These are phyloP conservation scores for Drosophila tanythrix DNA, from an alignment of 2,888 invertebrate genomes.

Conservation along the genomic window DNA sequence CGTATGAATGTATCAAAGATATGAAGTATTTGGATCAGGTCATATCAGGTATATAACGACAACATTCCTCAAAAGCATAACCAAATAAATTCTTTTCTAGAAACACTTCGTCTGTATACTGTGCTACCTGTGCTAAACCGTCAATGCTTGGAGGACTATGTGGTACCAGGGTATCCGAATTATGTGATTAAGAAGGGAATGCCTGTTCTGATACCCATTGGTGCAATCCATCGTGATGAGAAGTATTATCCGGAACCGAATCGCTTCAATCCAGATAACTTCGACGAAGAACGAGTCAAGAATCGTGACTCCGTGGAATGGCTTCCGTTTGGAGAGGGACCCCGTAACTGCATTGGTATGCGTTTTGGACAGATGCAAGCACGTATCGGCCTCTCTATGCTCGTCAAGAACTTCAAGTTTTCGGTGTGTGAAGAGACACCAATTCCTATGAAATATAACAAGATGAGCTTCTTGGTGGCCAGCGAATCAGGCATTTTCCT, in stretches of 20 bases:
- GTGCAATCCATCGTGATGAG: slow-evolving; percentile 87
- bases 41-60: slow-evolving; percentile 83
- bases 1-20: slow-evolving; percentile 82
- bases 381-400: slow-evolving; percentile 71
- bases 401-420: slow-evolving; percentile 78
- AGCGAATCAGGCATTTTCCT: slow-evolving; percentile 63
- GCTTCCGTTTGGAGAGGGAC: slow-evolving; percentile 83
- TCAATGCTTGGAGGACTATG: slow-evolving; percentile 86
- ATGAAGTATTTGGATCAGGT: slow-evolving; percentile 86
- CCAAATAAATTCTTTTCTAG: slow-evolving; percentile 30
- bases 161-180: slow-evolving; percentile 85
- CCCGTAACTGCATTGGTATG: slow-evolving; percentile 82
- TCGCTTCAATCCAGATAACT: slow-evolving; percentile 88
- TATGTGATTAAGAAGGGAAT: slow-evolving; percentile 86
- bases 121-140: slow-evolving; percentile 86
- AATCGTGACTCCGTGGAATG: slow-evolving; percentile 84
- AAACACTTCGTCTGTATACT: slow-evolving; percentile 86
- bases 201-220: slow-evolving; percentile 86
- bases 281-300: slow-evolving; percentile 86
- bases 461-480: slow-evolving; percentile 56
- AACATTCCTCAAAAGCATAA: no score
- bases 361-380: slow-evolving; percentile 83
- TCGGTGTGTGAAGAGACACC: slow-evolving; percentile 65
- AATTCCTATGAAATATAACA: slow-evolving; percentile 69
- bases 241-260: slow-evolving; percentile 87